Conservation (phyloP, 30 jellyfish, hydroid and myxozoan genomes). For the Aurelia sp. region DNA sequence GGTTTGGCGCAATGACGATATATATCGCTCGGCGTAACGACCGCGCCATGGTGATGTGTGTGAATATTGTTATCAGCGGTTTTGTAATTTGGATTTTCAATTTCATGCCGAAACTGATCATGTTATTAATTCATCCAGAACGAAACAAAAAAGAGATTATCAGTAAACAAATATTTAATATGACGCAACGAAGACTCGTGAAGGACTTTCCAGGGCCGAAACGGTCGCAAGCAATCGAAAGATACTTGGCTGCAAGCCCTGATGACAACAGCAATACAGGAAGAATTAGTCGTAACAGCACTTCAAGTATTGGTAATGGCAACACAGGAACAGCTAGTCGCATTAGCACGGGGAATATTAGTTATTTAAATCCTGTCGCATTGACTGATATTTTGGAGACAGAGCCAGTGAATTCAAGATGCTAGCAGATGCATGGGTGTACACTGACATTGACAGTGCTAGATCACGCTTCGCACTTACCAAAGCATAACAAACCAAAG, state of each 20-base stretch:
- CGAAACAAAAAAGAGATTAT: slow-evolving; percentile 34
- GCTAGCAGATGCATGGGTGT: no score
- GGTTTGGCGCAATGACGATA: slow-evolving; percentile 62
- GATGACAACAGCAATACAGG: background rate
- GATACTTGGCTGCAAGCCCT: no score
- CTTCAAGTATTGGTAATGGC: background rate
- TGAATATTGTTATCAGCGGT: slow-evolving; percentile 39
- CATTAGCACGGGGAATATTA: background rate
- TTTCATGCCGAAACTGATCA: slow-evolving; percentile 51
- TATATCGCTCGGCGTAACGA: slow-evolving; percentile 46
- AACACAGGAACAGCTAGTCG: background rate
- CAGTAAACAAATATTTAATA: slow-evolving; percentile 47
- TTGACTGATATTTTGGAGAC: slow-evolving; percentile 1
- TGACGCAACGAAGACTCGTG: slow-evolving; percentile 36
- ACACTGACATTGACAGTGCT: no score
- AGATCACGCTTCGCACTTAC: no score
- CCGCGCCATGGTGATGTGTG: slow-evolving; percentile 56
- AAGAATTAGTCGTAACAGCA: background rate
- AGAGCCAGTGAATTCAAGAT: no score
- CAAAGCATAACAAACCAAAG: no score
- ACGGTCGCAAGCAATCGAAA: no score
- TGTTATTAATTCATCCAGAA: slow-evolving; percentile 52
- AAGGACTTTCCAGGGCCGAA: slow-evolving; percentile 7
- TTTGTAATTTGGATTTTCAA: slow-evolving; percentile 56
- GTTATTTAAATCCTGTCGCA: background rate